Percentiles rank a stretch among this genome's conserved stretches.
These are phyloP conservation scores for Pachycephala philippinensis DNA, from an alignment of 2,113 vertebrate genomes.

Conservation along the genomic window DNA sequence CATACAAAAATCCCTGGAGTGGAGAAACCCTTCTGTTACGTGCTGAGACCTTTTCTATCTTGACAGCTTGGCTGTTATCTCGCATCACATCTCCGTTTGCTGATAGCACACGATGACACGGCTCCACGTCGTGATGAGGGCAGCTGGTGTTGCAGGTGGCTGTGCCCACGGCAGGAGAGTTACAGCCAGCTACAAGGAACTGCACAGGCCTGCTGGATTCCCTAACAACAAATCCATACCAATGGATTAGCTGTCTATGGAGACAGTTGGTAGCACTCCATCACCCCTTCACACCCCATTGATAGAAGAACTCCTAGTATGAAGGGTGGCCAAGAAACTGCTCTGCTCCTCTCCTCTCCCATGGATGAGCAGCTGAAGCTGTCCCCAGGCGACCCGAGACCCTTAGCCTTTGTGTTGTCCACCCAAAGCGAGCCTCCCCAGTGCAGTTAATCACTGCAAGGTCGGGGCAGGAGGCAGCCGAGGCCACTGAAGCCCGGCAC, in stretches of 20 bases:
- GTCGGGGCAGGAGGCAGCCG: not conserved
- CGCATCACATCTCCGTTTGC: not conserved
- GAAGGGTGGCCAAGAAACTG: not conserved
- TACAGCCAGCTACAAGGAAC: not conserved
- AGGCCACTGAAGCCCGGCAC: fast-evolving
- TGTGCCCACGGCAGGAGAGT: not conserved
- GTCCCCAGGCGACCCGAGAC: not conserved
- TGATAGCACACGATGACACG: fast-evolving
- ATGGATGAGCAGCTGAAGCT: not conserved
- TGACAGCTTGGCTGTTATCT: not conserved
- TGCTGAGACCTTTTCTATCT: not conserved
- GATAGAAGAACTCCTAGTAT: not conserved
- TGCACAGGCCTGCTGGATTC: fast-evolving
- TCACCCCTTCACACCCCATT: not conserved
- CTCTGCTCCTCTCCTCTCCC: not conserved
- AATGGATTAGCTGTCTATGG: slow-evolving; percentile 12
- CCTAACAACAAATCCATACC: slow-evolving; percentile 4
- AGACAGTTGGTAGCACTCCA: not conserved
- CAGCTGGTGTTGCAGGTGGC: not conserved
- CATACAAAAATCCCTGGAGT: not conserved
- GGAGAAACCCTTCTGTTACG: not conserved
- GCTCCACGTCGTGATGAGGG: fast-evolving
- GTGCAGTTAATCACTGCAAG: not conserved
- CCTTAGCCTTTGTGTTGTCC: not conserved
- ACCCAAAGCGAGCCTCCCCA: not conserved